These are phyloP conservation scores for Caerostris extrusa DNA, from an alignment of 1,140 invertebrate species.

Conservation along the genomic window DNA sequence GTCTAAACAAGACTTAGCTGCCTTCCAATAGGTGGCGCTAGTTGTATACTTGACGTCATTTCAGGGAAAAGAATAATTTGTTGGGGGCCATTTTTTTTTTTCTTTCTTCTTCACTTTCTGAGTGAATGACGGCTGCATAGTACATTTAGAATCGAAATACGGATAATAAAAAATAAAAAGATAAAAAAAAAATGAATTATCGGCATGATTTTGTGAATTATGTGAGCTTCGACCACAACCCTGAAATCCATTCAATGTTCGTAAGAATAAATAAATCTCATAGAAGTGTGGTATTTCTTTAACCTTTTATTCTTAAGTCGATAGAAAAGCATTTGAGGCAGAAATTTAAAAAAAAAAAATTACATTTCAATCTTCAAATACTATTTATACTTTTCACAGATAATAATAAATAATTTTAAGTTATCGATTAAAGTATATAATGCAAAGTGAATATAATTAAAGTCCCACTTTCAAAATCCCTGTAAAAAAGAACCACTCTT, in stretches of 20 bases:
- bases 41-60: neutral
- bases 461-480: too few relatives aligned
- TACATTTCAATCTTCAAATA: neutral
- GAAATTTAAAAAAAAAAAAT: neutral
- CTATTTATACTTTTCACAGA: neutral
- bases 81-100: neutral
- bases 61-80: neutral
- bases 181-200: constrained; percentile 18
- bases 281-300: neutral
- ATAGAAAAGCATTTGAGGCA: neutral
- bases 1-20: constrained; percentile 32
- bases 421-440: neutral
- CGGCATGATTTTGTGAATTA: neutral
- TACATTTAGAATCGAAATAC: neutral
- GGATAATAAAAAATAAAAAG: neutral
- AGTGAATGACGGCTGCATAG: neutral
- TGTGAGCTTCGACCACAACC: neutral
- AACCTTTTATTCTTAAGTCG: neutral
- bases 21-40: constrained; percentile 8
- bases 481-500: too few relatives aligned
- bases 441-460: too few relatives aligned
- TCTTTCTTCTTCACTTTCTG: neutral
- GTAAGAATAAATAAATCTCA: neutral
- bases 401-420: neutral
- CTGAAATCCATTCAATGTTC: constrained; percentile 10